Conservation (phyloP, 2,113 vertebrate species). For the Electrona antarctica region DNA sequence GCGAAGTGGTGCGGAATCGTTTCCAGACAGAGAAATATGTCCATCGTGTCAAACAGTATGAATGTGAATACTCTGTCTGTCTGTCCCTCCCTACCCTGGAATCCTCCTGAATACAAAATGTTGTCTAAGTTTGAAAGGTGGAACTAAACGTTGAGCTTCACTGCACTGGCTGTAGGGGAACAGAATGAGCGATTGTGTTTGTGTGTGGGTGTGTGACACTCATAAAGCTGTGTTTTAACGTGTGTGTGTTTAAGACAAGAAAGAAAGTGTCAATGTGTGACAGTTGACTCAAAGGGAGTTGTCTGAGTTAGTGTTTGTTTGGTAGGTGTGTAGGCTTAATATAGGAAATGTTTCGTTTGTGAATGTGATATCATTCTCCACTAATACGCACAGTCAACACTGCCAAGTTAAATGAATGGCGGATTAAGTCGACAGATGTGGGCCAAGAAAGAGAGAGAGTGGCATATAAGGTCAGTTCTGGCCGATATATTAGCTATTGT, state of each 20-base stretch:
- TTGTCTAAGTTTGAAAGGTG: constrained; percentile 54
- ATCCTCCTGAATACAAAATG: constrained; percentile 68
- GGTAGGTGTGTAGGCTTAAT: constrained; percentile 48
- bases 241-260: background rate
- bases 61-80: constrained; percentile 40
- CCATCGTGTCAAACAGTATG: constrained; percentile 51
- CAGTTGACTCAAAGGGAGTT: constrained; percentile 49
- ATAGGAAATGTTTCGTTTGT: constrained; percentile 25
- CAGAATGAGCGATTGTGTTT: constrained; percentile 41
- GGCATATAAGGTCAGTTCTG: background rate
- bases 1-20: constrained; percentile 38
- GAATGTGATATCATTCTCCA: constrained; percentile 20
- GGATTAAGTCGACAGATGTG: background rate
- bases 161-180: constrained; percentile 39
- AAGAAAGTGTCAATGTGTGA: constrained; percentile 11
- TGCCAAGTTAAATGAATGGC: constrained; percentile 3
- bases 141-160: constrained; percentile 52
- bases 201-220: constrained; percentile 11
- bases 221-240: constrained; percentile 9
- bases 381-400: background rate
- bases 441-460: background rate
- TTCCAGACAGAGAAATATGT: constrained; percentile 57
- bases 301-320: constrained; percentile 54
- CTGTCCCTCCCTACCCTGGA: constrained; percentile 45
- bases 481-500: too few species aligned